phyloP scores from a whole-genome alignment of 1,140 invertebrate genomes.

The Bombus sylvicola region DNA sequence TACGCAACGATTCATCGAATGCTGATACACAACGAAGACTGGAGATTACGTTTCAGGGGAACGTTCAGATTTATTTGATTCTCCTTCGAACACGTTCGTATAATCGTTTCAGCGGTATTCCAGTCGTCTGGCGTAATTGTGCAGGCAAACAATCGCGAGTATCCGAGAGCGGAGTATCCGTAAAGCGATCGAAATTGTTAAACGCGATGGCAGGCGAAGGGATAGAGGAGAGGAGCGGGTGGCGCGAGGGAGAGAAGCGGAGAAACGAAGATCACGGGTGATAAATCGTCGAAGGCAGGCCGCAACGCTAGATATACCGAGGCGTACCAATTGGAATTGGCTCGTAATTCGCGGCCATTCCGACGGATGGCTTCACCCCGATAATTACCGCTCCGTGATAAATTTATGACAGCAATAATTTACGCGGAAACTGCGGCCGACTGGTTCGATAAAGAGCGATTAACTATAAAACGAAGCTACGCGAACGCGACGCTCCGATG shows the following conservation, averaged over 20 bases:
- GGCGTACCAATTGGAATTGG: constrained; percentile 70
- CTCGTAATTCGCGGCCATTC: constrained; percentile 67
- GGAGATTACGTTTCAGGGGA: constrained; percentile 7
- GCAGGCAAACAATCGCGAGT: constrained; percentile 16
- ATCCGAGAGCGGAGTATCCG: constrained; percentile 14
- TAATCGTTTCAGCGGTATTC: constrained; percentile 9
- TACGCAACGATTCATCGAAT: neutral
- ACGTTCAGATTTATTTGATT: neutral
- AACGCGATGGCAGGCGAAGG: constrained; percentile 12
- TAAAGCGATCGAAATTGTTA: constrained; percentile 60
- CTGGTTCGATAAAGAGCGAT: constrained; percentile 68
- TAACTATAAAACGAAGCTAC: constrained; percentile 68
- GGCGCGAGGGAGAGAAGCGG: neutral
- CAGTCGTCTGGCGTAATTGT: constrained; percentile 7
- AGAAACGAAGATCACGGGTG: constrained; percentile 59
- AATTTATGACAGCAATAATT: constrained; percentile 75
- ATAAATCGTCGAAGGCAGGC: constrained; percentile 60
- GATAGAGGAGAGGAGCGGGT: neutral
- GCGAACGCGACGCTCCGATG: neutral
- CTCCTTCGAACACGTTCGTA: neutral
- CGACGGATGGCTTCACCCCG: constrained; percentile 59
- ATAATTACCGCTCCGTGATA: constrained; percentile 73
- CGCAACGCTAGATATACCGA: constrained; percentile 59
- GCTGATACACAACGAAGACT: neutral
- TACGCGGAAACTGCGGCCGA: constrained; percentile 65